These are phyloP conservation scores for Rhagium mordax DNA, from an alignment of 2,888 invertebrate species.

Conservation along the genomic window DNA sequence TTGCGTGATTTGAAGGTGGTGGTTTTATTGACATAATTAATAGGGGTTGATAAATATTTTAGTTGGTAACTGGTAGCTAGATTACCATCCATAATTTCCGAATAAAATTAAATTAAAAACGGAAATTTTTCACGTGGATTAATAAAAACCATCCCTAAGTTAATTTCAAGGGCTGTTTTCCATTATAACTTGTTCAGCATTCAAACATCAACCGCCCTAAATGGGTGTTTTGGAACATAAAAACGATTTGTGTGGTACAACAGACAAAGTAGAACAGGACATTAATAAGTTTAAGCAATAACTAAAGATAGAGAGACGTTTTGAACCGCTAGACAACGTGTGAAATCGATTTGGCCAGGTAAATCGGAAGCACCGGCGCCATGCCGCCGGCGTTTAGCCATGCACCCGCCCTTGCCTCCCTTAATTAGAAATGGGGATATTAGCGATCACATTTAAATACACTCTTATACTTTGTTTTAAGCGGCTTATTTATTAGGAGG, in stretches of 20 bases:
- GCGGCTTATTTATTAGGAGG: slow-evolving; percentile 52
- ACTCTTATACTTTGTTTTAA: slow-evolving; percentile 52
- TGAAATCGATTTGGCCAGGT: slow-evolving; percentile 66
- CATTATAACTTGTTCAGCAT: slow-evolving; percentile 43
- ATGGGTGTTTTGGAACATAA: slow-evolving; percentile 49
- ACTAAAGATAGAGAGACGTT: slow-evolving; percentile 50
- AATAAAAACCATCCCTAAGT: slow-evolving; percentile 38
- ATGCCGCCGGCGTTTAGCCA: slow-evolving; percentile 62
- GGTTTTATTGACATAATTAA: background rate
- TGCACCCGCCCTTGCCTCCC: slow-evolving; percentile 59
- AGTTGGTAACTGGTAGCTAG: background rate
- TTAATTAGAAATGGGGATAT: slow-evolving; percentile 63
- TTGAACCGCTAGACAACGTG: slow-evolving; percentile 60
- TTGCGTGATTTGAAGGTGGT: too few relatives aligned
- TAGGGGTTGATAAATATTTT: background rate
- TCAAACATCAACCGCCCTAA: slow-evolving; percentile 45
- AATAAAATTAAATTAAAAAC: background rate
- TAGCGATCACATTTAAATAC: slow-evolving; percentile 60
- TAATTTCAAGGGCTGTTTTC: slow-evolving; percentile 45
- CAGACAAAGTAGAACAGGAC: slow-evolving; percentile 45
- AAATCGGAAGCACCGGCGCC: slow-evolving; percentile 66
- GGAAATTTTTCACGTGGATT: slow-evolving; percentile 29
- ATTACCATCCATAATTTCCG: slow-evolving; percentile 6
- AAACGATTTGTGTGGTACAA: slow-evolving; percentile 56
- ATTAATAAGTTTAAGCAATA: slow-evolving; percentile 50